phyloP scores from a whole-genome alignment of 2,113 vertebrate species.

The Epinephelus fuscoguttatus region DNA sequence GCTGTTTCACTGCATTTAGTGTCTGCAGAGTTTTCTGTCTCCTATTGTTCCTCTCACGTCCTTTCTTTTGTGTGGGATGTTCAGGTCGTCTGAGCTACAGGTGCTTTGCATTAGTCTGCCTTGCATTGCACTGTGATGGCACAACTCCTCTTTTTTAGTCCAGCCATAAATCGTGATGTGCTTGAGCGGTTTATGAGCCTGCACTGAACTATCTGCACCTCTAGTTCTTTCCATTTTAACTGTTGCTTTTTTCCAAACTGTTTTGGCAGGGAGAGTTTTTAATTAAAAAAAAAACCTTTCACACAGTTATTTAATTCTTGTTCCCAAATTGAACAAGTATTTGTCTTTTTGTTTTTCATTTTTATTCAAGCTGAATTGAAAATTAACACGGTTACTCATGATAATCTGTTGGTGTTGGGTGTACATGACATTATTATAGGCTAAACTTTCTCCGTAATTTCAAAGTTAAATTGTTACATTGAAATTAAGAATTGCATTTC shows the following conservation, averaged over 20 bases:
- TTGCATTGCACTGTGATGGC: constrained; percentile 25
- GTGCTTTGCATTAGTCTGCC: constrained; percentile 54
- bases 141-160: constrained; percentile 29
- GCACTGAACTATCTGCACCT: constrained; percentile 39
- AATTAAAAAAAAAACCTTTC: constrained; percentile 15
- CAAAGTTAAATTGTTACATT: background rate
- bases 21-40: background rate
- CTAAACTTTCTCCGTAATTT: background rate
- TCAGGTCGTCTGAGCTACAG: constrained; percentile 35
- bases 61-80: constrained; percentile 3
- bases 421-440: background rate
- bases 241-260: constrained; percentile 20
- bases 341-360: background rate
- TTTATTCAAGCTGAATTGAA: constrained; percentile 8
- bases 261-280: constrained; percentile 26
- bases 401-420: background rate
- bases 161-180: constrained; percentile 55
- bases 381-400: background rate
- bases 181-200: constrained; percentile 57
- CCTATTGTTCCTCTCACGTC: background rate
- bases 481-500: constrained; percentile 16
- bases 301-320: constrained; percentile 32
- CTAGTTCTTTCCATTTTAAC: constrained; percentile 50
- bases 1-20: background rate
- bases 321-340: constrained; percentile 20